A percentile compares a stretch with the other conserved stretches of the same genome.
These are phyloP conservation scores for Alentia gelatinosa DNA, from an alignment of 2,888 invertebrate genomes.

Conservation along the genomic window DNA sequence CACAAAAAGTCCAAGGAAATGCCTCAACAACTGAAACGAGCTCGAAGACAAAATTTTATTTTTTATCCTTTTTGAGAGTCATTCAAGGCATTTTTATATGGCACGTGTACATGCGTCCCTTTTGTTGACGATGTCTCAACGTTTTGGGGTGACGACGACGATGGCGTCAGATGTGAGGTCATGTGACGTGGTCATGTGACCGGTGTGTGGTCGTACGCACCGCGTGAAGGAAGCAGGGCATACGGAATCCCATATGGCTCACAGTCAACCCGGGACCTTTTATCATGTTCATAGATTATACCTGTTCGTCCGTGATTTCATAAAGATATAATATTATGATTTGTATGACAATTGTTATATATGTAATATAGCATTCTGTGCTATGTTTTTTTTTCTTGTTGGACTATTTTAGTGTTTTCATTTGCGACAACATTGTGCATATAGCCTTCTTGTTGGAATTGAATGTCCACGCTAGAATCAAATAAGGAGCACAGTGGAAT, in stretches of 20 bases:
- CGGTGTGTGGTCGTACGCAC: background rate
- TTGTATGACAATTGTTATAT: slow-evolving; percentile 22
- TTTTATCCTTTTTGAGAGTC: slow-evolving; percentile 35
- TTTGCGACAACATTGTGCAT: slow-evolving; percentile 16
- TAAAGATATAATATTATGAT: slow-evolving; percentile 30
- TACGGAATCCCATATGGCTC: background rate
- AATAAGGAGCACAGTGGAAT: background rate
- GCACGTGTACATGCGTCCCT: background rate
- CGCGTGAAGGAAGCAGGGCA: background rate
- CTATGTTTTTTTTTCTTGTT: slow-evolving; percentile 5
- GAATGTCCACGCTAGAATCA: background rate
- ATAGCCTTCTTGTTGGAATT: background rate
- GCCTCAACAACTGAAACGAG: slow-evolving; percentile 46
- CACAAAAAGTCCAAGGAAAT: slow-evolving; percentile 37
- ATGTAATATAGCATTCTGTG: slow-evolving; percentile 28
- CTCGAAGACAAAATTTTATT: slow-evolving; percentile 36
- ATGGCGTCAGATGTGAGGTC: slow-evolving; percentile 9
- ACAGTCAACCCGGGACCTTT: background rate
- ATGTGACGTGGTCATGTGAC: slow-evolving; percentile 15
- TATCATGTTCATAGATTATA: slow-evolving; percentile 31
- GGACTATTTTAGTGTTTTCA: slow-evolving; percentile 30
- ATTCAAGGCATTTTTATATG: slow-evolving; percentile 4
- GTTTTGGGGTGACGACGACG: slow-evolving; percentile 3
- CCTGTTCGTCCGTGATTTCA: slow-evolving; percentile 41
- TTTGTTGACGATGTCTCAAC: background rate